Evolutionary conservation across 2,888 invertebrate genomes (phyloP), one percentile per base, ranked within the genome.

Genomic region (Tribolium freemani): DNA sequence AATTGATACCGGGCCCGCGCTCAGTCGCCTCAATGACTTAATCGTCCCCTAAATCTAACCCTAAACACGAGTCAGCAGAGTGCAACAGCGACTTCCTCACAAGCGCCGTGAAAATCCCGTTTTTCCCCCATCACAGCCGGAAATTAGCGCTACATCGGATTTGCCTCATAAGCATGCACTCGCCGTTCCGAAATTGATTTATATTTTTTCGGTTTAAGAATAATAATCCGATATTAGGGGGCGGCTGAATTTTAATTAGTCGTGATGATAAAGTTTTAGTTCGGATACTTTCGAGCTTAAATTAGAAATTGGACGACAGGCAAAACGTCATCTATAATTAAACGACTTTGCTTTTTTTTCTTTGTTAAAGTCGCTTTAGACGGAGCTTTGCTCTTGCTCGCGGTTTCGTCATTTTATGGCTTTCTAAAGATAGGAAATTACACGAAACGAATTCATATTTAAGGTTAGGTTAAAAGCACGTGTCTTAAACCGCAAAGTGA

Each of bases 61-160:
- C 68, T 44, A 21, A 48, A 31, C 10, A 38, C 38, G 44, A 58
- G 44, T 30, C 61, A 60, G 9, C 51, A 61, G 69, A 61, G 54
- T 69, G 69, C 69, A 69, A 45, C 69, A 60, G 26, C 53, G 61
- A 60, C 68, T 68, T 68, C 67, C 67, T 54, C 45, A 20, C 26
- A 3, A 20, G 9, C 57, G 44, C 11, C 57, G 38, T 11, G 16
- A 16, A 13, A 48, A 48, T 30, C 21, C 20, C 26, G 13, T 20
- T 63, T 63, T 63, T 38, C 26, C 50, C 63, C 50, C 50, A 31
- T 31, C 38, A 9, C 9, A 26, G 26, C 46, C 30, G 64, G 64
- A 64, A 64, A 64, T 64, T 64, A 26, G 20, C 5, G 13, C 9
- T 57, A 8, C 21, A 45, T 10, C 48, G 38, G n/a, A 38, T 38